Percentiles rank a stretch among this genome's conserved stretches.
Conservation (phyloP, 2,797 vertebrate species). For the Alcedo atthis region DNA sequence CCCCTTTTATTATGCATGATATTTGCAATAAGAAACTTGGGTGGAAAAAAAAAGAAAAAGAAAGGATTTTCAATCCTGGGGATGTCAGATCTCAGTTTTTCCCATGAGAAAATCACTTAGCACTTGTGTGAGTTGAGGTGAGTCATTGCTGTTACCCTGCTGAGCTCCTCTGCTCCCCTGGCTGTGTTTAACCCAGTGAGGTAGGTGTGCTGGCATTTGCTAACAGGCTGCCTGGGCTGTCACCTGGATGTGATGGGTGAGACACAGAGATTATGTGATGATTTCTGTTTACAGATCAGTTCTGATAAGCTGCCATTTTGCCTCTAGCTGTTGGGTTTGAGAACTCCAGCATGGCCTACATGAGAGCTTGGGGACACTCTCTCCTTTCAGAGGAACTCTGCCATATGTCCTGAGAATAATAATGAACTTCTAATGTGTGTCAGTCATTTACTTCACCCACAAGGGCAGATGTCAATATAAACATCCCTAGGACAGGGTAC, state of each 20-base stretch:
- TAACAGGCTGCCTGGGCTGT: constrained; percentile 51
- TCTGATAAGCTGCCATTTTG: constrained; percentile 51
- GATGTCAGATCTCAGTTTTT: constrained; percentile 44
- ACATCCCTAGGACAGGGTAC: fast-evolving
- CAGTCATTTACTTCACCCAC: neutral
- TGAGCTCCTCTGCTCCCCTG: constrained; percentile 16
- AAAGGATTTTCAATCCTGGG: neutral
- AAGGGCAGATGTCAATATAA: neutral
- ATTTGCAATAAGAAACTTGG: neutral
- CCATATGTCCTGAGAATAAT: neutral
- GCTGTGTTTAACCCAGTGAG: neutral
- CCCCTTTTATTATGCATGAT: neutral
- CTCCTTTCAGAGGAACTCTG: neutral
- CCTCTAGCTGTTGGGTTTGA: constrained; percentile 45
- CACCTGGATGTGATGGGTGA: constrained; percentile 40
- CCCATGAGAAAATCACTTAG: constrained; percentile 67
- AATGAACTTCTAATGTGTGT: neutral
- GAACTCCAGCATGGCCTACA: constrained; percentile 8
- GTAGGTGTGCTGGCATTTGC: constrained; percentile 51
- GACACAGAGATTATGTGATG: constrained; percentile 27
- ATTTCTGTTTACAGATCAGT: constrained; percentile 52
- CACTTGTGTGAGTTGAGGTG: constrained; percentile 46
- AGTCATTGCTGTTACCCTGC: constrained; percentile 61
- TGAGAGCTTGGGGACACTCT: neutral
- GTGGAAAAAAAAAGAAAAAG: neutral